A percentile compares a stretch with the other conserved stretches of the same genome.
Conservation (phyloP, 2,888 invertebrate species). For the Lasioglossum calceatum region DNA sequence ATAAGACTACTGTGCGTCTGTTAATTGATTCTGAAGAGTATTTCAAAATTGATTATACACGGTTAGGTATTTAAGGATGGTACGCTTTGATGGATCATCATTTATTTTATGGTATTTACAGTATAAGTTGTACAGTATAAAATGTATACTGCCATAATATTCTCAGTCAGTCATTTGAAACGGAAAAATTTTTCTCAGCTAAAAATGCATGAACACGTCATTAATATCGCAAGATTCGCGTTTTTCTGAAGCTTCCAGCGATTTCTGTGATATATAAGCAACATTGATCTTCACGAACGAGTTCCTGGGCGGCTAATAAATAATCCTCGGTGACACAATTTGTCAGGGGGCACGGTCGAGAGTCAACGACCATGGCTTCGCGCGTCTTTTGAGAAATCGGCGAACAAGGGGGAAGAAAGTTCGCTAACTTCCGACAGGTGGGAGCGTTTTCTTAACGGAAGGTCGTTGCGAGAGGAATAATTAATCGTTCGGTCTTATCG, state of each 20-base stretch:
- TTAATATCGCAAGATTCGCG: background rate
- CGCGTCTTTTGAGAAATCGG: background rate
- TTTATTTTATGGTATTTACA: too few species aligned
- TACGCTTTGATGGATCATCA: too few species aligned
- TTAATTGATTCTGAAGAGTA: too few species aligned
- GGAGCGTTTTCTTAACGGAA: background rate
- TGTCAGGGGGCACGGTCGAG: background rate
- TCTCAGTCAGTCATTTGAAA: background rate
- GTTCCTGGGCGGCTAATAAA: background rate
- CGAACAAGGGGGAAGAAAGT: background rate
- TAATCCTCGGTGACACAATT: background rate
- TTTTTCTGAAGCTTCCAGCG: background rate
- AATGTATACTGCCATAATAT: background rate
- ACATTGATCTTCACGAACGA: background rate
- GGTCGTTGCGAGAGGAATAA: constrained; percentile 15
- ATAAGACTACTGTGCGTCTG: too few species aligned
- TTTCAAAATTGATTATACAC: too few species aligned
- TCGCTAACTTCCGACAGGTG: background rate
- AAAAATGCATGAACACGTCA: background rate
- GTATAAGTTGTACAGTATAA: too few species aligned
- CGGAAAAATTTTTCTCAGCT: background rate
- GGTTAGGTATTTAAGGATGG: too few species aligned
- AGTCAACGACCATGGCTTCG: background rate
- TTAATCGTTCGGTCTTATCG: constrained; percentile 31
- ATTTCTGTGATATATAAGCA: background rate